Evolutionary conservation across 2,797 vertebrate genomes (phyloP).

Genomic region (Philypnodon macrostomus): DNA sequence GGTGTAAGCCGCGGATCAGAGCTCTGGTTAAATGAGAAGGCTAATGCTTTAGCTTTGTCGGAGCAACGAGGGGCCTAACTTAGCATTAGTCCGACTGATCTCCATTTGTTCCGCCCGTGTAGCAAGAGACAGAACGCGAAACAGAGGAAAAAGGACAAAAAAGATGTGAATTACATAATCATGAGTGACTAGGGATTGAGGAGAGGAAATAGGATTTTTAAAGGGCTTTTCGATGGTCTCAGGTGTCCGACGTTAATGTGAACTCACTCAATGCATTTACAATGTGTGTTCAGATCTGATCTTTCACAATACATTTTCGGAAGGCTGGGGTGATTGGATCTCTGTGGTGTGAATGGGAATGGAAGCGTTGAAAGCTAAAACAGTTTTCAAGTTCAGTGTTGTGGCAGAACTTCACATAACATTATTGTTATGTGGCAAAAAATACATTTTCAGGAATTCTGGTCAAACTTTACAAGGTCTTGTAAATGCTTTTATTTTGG

Average conservation of each 20-base stretch:
- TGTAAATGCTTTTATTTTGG: too few relatives aligned
- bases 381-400: too few relatives aligned
- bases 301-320: neutral
- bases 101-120: conserved; percentile 64
- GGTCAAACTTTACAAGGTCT: too few relatives aligned
- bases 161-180: conserved; percentile 39
- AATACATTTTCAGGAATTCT: too few relatives aligned
- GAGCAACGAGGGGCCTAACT: conserved; percentile 59
- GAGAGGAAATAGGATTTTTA: conserved; percentile 4
- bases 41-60: conserved; percentile 61
- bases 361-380: neutral
- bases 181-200: conserved; percentile 31
- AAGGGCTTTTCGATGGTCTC: neutral
- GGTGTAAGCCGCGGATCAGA: conserved; percentile 45
- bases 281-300: neutral
- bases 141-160: conserved; percentile 18
- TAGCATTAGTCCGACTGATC: conserved; percentile 63
- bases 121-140: conserved; percentile 27
- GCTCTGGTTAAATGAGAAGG: conserved; percentile 55
- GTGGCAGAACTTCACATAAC: neutral
- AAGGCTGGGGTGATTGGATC: neutral
- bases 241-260: neutral
- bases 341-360: neutral
- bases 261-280: neutral
- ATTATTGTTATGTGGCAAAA: neutral